These are phyloP conservation scores for Crotalus helleri DNA, from an alignment of 2,113 vertebrate genomes.

Conservation along the genomic window DNA sequence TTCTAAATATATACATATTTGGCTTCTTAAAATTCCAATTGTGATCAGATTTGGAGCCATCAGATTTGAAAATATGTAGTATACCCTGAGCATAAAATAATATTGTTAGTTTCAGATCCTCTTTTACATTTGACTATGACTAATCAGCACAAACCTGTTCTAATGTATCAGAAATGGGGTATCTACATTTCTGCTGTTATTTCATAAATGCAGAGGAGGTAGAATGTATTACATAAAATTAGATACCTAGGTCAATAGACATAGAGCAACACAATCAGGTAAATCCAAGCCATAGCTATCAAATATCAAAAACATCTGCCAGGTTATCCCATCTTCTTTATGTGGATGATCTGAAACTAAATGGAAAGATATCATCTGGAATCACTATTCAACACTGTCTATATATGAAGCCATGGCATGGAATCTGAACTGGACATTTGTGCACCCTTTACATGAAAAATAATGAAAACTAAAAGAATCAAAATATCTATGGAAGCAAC, in stretches of 20 bases:
- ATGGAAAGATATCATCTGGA: too few relatives aligned
- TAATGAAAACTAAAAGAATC: too few relatives aligned
- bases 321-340: too few relatives aligned
- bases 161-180: not conserved
- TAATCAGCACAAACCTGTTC: not conserved
- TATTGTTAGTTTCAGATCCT: not conserved
- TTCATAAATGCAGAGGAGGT: not conserved
- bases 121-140: not conserved
- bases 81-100: not conserved
- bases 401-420: too few relatives aligned
- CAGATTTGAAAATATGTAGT: not conserved
- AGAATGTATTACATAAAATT: not conserved
- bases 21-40: not conserved
- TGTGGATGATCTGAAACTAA: too few relatives aligned
- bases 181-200: not conserved
- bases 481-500: too few relatives aligned
- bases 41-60: not conserved
- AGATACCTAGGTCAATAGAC: not conserved
- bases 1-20: not conserved
- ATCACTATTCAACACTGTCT: too few relatives aligned
- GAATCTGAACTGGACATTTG: too few relatives aligned
- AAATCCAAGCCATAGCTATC: not conserved
- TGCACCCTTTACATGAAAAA: too few relatives aligned
- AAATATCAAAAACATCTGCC: too few relatives aligned
- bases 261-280: not conserved